These are phyloP conservation scores for Seira musarum DNA, from an alignment of 2,888 invertebrate genomes.

Conservation along the genomic window DNA sequence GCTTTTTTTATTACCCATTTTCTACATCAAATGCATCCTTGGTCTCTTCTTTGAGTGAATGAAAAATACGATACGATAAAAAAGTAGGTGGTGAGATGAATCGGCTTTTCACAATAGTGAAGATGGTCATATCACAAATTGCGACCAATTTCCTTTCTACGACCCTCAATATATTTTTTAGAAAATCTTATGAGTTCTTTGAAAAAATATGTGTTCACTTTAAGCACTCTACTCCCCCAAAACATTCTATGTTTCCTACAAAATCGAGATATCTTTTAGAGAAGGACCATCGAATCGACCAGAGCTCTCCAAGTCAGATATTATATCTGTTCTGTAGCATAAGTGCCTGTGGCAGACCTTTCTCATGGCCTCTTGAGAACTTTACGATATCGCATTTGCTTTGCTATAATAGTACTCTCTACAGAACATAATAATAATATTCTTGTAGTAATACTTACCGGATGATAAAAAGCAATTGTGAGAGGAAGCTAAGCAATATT, in stretches of 20 bases:
- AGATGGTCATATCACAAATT: conserved; percentile 17
- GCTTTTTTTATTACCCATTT: background rate
- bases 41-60: too few species aligned
- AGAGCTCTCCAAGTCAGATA: background rate
- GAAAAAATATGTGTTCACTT: too few species aligned
- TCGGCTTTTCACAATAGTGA: too few species aligned
- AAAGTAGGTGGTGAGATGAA: too few species aligned
- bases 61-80: too few species aligned
- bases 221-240: too few species aligned
- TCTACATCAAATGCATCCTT: background rate
- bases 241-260: too few species aligned
- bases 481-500: conserved; percentile 91
- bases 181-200: too few species aligned
- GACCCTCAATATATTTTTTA: too few species aligned
- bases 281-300: background rate
- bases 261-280: background rate
- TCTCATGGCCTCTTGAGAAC: background rate
- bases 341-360: background rate
- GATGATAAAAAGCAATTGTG: conserved; percentile 92
- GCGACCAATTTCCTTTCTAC: conserved; percentile 28
- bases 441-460: conserved; percentile 64
- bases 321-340: background rate
- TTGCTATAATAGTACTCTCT: background rate
- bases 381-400: background rate
- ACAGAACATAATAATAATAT: too few species aligned